Evolutionary conservation across 92 coral and sea anemone species (phyloP), one percentile per base, ranked within the genome.

Genomic region (Phymanthus crucifer): DNA sequence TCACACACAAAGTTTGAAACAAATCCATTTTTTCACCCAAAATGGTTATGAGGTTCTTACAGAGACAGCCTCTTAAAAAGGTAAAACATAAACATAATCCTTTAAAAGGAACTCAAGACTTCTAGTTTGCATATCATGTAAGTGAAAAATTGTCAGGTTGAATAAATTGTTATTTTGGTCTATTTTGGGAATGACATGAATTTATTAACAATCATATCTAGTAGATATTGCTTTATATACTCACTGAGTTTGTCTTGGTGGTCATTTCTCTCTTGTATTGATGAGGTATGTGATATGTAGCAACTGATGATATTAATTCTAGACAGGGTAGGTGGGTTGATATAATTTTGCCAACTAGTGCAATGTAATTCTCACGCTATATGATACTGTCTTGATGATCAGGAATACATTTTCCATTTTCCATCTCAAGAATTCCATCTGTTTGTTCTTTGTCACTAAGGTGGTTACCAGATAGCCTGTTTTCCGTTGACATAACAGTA

Each of bases 281-380:
- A 72, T 85, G 89, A 61, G 87, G 87, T 32, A 82, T 73, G 74
- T 80, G 78, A 34, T 52, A 32, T 40, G 66, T 74, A 33, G 61
- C 61, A 72, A 78, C 83, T 71, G 72, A 83, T 23, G 79, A 21
- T 33, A 72, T 79, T 52, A 57, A 71, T 27, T 32, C 57, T 47
- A 86, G 73, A 56, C 90, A 86, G 29, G 90, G 86, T 29, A 90
- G 77, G 48, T 77, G 87, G 66, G 83, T 78, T 21, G 78, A 81
- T 2, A 88, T 35, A 43, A 85, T 86, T 31, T 84, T 68, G 68
- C 81, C 89, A 18, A 74, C 91, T 18, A 91, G 78, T 47, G 70
- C 75, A 46, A 91, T 76, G 76, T 91, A 89, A 76, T 89, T 84
- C 4, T 87, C 91, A n/a, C 82, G 73, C 69, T 87, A 84, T 35